phyloP scores from a whole-genome alignment of 2,797 vertebrate genomes.

The Lacerta viridis region DNA sequence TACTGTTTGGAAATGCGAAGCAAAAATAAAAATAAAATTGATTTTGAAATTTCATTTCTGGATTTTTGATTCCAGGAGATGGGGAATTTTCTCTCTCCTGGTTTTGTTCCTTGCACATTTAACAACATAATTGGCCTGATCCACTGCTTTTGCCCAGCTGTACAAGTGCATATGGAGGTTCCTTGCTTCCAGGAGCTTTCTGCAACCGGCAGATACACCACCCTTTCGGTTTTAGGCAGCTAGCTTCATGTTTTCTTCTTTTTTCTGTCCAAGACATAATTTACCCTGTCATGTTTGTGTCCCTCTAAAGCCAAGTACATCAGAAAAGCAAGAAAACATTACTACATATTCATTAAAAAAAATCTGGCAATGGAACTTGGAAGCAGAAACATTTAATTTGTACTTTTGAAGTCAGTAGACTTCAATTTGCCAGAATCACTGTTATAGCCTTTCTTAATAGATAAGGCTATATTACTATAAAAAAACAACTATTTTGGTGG shows the following conservation, averaged over 20 bases:
- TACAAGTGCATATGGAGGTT: not conserved
- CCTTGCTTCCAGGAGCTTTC: not conserved
- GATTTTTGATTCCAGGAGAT: too few species aligned
- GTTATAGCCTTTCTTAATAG: slow-evolving; percentile 31
- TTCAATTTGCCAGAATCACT: slow-evolving; percentile 37
- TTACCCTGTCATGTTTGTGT: not conserved
- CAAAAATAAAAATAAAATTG: not conserved
- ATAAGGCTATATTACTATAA: slow-evolving; percentile 44
- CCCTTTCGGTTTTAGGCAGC: slow-evolving; percentile 20
- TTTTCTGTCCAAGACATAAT: not conserved
- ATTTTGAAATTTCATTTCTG: too few species aligned
- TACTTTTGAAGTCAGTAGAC: slow-evolving; percentile 39
- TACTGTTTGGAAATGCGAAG: not conserved
- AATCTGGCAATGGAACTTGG: slow-evolving; percentile 29
- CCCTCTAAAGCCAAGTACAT: slow-evolving; percentile 32
- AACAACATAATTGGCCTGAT: not conserved
- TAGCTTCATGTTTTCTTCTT: not conserved
- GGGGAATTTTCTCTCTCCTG: not conserved
- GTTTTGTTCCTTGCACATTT: slow-evolving; percentile 31
- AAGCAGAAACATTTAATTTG: slow-evolving; percentile 53
- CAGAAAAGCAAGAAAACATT: slow-evolving; percentile 19
- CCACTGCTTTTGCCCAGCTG: not conserved
- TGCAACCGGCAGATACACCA: too few species aligned
- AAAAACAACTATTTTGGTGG: slow-evolving; percentile 41
- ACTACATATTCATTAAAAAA: not conserved